Evolutionary conservation across 2,797 vertebrate species (phyloP).

Genomic region (Nothura maculosa): DNA sequence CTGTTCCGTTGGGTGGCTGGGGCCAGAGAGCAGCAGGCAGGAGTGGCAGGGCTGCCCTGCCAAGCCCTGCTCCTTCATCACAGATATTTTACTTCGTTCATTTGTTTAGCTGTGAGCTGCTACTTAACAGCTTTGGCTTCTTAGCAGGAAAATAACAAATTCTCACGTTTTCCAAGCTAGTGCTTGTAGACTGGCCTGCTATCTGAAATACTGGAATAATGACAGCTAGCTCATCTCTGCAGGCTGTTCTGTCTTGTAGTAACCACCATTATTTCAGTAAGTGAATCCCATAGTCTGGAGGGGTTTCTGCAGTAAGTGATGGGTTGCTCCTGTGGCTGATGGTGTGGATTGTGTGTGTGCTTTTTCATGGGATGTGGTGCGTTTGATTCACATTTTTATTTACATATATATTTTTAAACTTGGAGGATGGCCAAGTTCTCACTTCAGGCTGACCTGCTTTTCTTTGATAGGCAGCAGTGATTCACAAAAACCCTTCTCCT

Average conservation of each 20-base stretch:
- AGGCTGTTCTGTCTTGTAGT: neutral
- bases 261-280: neutral
- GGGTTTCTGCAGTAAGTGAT: neutral
- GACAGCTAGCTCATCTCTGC: neutral
- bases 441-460: neutral
- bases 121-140: neutral
- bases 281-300: neutral
- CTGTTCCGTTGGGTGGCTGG: neutral
- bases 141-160: neutral
- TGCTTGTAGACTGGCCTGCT: neutral
- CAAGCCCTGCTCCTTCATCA: neutral
- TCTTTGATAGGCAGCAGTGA: neutral
- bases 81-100: neutral
- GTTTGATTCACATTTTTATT: neutral
- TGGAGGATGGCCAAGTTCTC: neutral
- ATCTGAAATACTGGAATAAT: neutral
- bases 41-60: neutral
- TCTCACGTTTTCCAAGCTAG: neutral
- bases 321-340: neutral
- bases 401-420: neutral
- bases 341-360: neutral
- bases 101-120: neutral
- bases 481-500: neutral
- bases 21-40: neutral
- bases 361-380: neutral